Conservation (phyloP, 2,797 vertebrate species). For the Dicrostonyx torquatus region DNA sequence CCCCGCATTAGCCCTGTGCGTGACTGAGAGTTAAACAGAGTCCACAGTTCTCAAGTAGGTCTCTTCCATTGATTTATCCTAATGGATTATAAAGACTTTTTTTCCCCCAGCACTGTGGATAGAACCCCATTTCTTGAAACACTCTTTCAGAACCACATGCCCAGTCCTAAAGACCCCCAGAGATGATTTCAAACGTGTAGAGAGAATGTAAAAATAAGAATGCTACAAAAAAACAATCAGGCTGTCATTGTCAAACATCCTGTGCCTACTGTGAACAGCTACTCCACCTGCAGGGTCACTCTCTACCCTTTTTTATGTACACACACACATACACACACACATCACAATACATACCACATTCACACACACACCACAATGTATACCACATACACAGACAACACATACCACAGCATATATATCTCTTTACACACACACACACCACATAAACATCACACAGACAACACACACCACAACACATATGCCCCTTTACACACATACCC, state of each 20-base stretch:
- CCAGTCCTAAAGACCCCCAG: neutral
- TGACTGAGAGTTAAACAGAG: neutral
- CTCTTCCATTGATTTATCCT: slow-evolving; percentile 9
- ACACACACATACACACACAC: neutral
- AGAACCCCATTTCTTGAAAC: neutral
- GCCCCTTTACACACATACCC: neutral
- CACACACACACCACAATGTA: neutral
- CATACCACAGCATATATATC: no score
- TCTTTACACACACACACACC: neutral
- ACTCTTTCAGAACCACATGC: neutral
- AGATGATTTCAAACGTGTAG: slow-evolving; percentile 38
- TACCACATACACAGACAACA: neutral
- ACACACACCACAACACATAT: neutral
- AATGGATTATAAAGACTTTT: neutral
- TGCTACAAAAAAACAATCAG: neutral
- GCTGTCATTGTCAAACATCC: neutral
- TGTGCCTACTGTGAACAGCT: neutral
- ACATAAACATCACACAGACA: neutral
- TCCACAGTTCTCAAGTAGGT: neutral
- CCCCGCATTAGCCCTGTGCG: neutral
- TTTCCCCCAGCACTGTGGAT: neutral
- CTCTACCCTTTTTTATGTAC: neutral
- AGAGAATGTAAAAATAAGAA: slow-evolving; percentile 33
- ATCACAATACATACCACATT: neutral
- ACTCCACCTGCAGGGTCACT: neutral